Evolutionary conservation across 2,113 vertebrate species (phyloP), one percentile per base, ranked within the genome.

Genomic region (Thymallus thymallus): DNA sequence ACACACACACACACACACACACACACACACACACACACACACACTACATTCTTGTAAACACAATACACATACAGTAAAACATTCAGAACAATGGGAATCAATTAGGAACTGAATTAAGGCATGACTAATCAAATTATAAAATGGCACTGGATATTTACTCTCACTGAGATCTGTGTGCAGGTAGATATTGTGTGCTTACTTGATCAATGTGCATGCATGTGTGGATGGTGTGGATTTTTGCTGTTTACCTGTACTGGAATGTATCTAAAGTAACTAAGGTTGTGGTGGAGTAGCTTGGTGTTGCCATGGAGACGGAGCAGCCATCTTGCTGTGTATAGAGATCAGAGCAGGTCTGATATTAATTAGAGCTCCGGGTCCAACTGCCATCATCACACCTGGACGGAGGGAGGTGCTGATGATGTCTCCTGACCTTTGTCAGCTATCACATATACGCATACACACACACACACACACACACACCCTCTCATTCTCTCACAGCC

Each of bases 401-500:
- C 71, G 66, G 72, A 78, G 69, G 76, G 71, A 78, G 80, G 75
- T 71, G 80, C 45, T 10, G 79, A 74, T 83, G 63, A 35, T 20
- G 30, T 72, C 35, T 80, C 69, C 48, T 29, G 26, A 83, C 71
- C 72, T 18, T 23, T 41, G 26, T 29, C 26, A 29, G 3, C 26
- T 29, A 29, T 29, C 35, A 66, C 77, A 73, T 67, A 75, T 6
- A 41, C 7, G 9, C 35, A 41, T 7, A 41, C 35, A 35, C 7
- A 41, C 35, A 41, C 7, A 41, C 7, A 41, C 35, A 41, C 1
- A 10, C 1, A 9, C 35, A 41, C 35, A 41, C 35, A 10, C 9
- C 35, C 35, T 18, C 69, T 94, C 85, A 94, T 78, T 94, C 93
- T 76, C 91, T 90, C 56, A 94, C 89, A 29, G 92, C 92, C 75